phyloP scores from a whole-genome alignment of 2,888 invertebrate species.

The Buathra laborator region DNA sequence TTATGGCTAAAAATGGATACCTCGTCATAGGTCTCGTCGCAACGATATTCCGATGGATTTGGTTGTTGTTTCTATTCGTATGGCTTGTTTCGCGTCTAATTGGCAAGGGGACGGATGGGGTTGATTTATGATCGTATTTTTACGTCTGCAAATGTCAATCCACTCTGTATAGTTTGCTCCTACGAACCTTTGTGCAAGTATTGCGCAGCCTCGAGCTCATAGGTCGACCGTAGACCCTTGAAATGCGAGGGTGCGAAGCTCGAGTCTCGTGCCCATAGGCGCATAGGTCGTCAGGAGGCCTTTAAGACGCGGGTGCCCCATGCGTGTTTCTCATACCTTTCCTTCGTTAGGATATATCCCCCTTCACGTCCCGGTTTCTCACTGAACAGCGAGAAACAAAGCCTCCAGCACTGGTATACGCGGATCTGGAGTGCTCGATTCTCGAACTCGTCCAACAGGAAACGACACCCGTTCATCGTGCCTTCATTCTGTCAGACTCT shows the following conservation, averaged over 20 bases:
- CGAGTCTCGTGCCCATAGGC: background rate
- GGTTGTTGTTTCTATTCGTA: background rate
- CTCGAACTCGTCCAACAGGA: constrained; percentile 58
- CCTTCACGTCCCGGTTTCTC: constrained; percentile 14
- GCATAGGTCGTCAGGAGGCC: constrained; percentile 25
- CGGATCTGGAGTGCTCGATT: constrained; percentile 26
- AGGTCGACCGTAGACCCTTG: constrained; percentile 8
- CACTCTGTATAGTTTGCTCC: constrained; percentile 1
- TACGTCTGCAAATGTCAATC: constrained; percentile 17
- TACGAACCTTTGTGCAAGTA: background rate
- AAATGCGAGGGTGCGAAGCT: background rate
- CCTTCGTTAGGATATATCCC: constrained; percentile 43
- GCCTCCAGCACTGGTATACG: background rate
- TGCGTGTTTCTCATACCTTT: constrained; percentile 8
- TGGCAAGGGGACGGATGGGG: constrained; percentile 20
- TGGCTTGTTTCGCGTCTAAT: constrained; percentile 12
- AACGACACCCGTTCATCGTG: constrained; percentile 54
- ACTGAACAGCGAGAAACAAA: constrained; percentile 51
- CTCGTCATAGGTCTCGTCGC: background rate
- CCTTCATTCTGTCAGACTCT: constrained; percentile 47
- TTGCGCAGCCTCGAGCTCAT: background rate
- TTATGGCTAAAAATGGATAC: constrained; percentile 12
- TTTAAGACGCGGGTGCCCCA: constrained; percentile 18
- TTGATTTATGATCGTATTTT: constrained; percentile 20
- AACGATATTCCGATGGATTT: constrained; percentile 11